A percentile compares a stretch with the other conserved stretches of the same genome.
These are phyloP conservation scores for Mus spretus DNA, from an alignment of 2,797 vertebrate genomes.

Conservation along the genomic window DNA sequence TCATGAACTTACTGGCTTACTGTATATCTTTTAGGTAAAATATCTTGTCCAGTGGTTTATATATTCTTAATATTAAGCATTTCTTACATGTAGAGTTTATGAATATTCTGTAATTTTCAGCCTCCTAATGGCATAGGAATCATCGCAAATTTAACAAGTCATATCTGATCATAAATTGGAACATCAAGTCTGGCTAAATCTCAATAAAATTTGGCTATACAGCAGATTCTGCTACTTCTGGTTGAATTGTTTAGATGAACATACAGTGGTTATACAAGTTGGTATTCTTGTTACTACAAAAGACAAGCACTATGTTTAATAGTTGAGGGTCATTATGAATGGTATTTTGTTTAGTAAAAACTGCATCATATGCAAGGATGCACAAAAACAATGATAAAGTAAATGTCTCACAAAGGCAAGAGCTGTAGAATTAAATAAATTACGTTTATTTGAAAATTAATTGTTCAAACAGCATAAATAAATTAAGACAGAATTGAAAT, in stretches of 20 bases:
- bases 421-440: background rate
- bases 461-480: background rate
- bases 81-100: background rate
- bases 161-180: background rate
- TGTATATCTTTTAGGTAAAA: background rate
- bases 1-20: background rate
- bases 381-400: background rate
- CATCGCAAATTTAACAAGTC: slow-evolving; percentile 6
- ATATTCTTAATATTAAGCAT: background rate
- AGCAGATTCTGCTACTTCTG: background rate
- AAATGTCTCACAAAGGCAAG: background rate
- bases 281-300: slow-evolving; percentile 28
- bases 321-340: background rate
- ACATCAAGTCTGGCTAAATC: background rate
- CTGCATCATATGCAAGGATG: background rate
- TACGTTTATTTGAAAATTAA: slow-evolving; percentile 36
- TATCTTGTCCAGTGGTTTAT: too few species aligned
- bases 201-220: background rate
- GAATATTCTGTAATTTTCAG: background rate
- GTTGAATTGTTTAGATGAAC: slow-evolving; percentile 10
- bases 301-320: background rate
- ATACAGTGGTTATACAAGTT: background rate
- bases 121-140: background rate
- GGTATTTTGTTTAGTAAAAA: background rate
- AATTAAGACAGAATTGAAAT: slow-evolving; percentile 19